Evolutionary conservation across 2,113 vertebrate species (phyloP), one percentile per base, ranked within the genome.

Genomic region (Corapipo altera): DNA sequence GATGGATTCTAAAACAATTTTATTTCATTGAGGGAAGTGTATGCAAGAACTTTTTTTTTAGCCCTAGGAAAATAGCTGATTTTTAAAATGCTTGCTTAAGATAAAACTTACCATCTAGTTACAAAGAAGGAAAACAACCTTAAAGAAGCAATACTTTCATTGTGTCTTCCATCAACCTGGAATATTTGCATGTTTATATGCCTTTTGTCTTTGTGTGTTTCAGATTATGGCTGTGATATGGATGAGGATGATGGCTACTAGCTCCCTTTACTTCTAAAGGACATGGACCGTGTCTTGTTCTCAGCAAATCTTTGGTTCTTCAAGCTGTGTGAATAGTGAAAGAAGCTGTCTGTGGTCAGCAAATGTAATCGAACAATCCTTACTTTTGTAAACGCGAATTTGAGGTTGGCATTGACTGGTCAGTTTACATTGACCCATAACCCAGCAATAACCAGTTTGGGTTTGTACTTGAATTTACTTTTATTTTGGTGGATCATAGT

Each of bases 141-240:
- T 76, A 57, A 81, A 85, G 44, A 43, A 80, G 48, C 12, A 37
- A 27, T 78, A 57, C 7, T 93, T 87, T 5, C 33, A 24, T 73
- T 78, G 30, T 72, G 21, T 61, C 26, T 82, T 76, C 28, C 14
- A 46, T 57, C 46, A 73, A 10, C 62, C 44, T 27, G 0, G 30
- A 92, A 76, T 87, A 79, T 79, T 79, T 91, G 23, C 41, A 46
- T 85, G 94, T 78, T 94, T 37, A 62, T 70, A 24, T 84, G 27
- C 24, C 24, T 80, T 80, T 82, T 92, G 69, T 76, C 74, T 83
- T n/a, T 70, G 7, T 94, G 39, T 87, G 30, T 97, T 98, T 73
- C 98, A 99, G 99, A 98, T 97, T 99, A 99, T 2, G 99, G 99
- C 92, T 99, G 97, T 76, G 99, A 99, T 0, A 94, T 97, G 24